phyloP scores from a whole-genome alignment of 2,888 invertebrate species.

The Steinernema hermaphroditum region DNA sequence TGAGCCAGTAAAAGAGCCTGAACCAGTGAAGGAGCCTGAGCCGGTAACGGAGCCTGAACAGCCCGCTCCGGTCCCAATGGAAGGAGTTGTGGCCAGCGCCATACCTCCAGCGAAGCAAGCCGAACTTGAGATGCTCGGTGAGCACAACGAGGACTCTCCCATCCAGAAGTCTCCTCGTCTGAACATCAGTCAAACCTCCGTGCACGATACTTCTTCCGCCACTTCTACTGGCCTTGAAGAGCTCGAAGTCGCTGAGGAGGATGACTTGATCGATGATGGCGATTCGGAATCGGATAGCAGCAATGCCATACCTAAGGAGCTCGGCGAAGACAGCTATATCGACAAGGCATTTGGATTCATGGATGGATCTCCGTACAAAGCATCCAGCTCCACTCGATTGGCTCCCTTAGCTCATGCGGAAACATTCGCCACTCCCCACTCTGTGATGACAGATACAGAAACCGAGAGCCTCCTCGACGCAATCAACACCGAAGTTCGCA shows the following conservation, averaged over 20 bases:
- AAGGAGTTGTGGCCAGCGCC: not conserved
- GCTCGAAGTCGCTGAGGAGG: not conserved
- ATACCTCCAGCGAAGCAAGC: not conserved
- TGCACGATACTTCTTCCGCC: not conserved
- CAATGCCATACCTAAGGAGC: not conserved
- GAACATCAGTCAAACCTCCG: conserved; percentile 12
- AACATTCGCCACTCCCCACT: not conserved
- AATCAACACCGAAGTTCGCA: conserved; percentile 9
- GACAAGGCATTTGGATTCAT: conserved; percentile 6
- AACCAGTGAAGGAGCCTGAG: too few species aligned
- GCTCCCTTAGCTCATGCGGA: not conserved
- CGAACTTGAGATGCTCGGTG: not conserved
- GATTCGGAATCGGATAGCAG: not conserved
- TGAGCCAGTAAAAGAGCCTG: too few species aligned
- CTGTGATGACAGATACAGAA: not conserved
- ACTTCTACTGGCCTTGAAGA: not conserved
- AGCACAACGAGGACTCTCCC: not conserved
- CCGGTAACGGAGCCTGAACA: too few species aligned
- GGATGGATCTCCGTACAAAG: conserved; percentile 5
- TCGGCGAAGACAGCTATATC: conserved; percentile 13
- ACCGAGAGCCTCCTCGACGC: not conserved
- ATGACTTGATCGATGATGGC: not conserved
- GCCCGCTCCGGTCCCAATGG: too few species aligned
- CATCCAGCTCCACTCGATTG: not conserved
- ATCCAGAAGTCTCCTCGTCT: conserved; percentile 3